phyloP scores from a whole-genome alignment of 23 tunicate genomes.

The Ascidia mentula region DNA sequence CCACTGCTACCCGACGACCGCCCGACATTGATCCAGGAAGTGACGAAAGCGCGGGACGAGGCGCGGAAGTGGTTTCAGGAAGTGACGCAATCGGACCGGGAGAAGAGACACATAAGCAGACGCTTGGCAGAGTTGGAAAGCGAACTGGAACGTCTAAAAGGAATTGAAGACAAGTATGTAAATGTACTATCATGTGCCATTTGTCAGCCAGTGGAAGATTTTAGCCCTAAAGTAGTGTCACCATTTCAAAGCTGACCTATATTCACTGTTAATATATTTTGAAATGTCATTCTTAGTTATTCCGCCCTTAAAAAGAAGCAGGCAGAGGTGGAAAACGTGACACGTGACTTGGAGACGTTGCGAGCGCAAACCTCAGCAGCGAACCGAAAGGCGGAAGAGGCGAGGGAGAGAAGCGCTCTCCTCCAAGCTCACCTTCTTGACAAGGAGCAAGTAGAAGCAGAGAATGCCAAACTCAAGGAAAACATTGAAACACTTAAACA shows the following conservation, averaged over 20 bases:
- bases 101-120: conserved; percentile 37
- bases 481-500: not conserved
- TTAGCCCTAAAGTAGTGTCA: no score
- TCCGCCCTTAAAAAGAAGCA: conserved; percentile 32
- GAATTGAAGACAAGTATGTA: conserved; percentile 50
- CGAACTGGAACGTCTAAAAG: conserved; percentile 40
- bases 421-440: conserved; percentile 67
- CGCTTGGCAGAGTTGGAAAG: conserved; percentile 52
- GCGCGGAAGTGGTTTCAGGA: conserved; percentile 77
- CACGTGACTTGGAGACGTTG: conserved; percentile 40
- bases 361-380: conserved; percentile 48
- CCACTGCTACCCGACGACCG: conserved; percentile 61
- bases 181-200: no score
- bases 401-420: conserved; percentile 47
- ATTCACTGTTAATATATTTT: no score
- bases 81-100: conserved; percentile 72
- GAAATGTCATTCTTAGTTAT: conserved; percentile 33
- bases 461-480: conserved; percentile 15
- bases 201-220: no score
- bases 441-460: conserved; percentile 35
- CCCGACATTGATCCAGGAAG: conserved; percentile 54
- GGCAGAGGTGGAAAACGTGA: conserved; percentile 13
- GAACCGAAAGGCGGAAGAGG: conserved; percentile 73
- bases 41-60: conserved; percentile 72
- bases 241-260: not conserved